Conservation (phyloP, 1,140 invertebrate species). For the Apolygus lucorum region DNA sequence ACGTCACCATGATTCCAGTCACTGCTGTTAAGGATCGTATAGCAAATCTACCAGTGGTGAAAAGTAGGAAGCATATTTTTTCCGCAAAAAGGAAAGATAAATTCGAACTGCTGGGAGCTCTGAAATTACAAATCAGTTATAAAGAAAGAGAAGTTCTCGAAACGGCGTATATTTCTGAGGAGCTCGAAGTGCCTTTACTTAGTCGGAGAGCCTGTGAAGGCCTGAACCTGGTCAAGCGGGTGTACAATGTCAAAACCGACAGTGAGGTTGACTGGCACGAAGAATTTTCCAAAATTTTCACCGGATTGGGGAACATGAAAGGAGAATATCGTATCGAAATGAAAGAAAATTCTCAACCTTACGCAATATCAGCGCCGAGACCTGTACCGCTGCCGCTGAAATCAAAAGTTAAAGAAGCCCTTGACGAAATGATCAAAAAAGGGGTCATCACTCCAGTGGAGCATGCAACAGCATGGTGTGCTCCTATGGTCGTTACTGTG, state of each 20-base stretch:
- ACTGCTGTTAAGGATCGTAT: neutral
- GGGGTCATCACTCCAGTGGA: neutral
- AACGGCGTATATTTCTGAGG: neutral
- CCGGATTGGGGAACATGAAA: no score
- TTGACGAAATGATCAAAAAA: neutral
- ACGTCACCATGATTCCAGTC: neutral
- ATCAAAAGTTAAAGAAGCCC: neutral
- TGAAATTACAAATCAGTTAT: neutral
- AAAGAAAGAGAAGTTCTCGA: neutral
- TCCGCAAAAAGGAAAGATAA: neutral
- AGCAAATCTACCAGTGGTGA: neutral
- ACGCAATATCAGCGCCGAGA: no score
- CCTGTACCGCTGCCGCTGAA: neutral
- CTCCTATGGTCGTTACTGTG: neutral
- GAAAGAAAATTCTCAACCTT: no score
- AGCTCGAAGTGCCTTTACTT: neutral
- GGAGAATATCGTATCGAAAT: no score
- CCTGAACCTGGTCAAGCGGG: no score
- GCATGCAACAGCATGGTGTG: neutral
- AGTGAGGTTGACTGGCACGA: no score
- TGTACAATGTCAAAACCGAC: no score
- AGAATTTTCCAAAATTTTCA: no score
- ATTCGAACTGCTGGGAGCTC: neutral
- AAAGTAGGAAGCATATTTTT: neutral
- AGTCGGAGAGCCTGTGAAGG: neutral